Conservation (phyloP, 2,888 invertebrate genomes). For the Allygus modestus region DNA sequence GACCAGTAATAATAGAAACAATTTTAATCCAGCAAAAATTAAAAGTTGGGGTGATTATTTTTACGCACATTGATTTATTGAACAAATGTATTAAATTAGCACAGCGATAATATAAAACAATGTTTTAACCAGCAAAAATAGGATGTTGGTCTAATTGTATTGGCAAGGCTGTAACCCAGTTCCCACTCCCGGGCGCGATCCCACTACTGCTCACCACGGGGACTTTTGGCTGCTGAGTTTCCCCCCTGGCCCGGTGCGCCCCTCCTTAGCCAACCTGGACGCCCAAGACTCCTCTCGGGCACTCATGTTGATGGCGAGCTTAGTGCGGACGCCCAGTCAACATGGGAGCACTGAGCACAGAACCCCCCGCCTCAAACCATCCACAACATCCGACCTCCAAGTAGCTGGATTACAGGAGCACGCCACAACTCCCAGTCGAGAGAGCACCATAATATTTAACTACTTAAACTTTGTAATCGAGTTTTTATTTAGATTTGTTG, state of each 20-base stretch:
- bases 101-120: too few relatives aligned
- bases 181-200: slow-evolving; percentile 82
- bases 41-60: too few relatives aligned
- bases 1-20: too few relatives aligned
- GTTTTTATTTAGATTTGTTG: not conserved
- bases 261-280: slow-evolving; percentile 94
- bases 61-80: too few relatives aligned
- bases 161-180: slow-evolving; percentile 90
- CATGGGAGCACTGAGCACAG: slow-evolving; percentile 83
- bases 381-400: slow-evolving; percentile 79
- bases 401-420: slow-evolving; percentile 98
- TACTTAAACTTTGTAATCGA: not conserved
- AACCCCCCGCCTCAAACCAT: slow-evolving; percentile 94
- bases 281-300: slow-evolving; percentile 88
- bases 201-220: slow-evolving; percentile 86
- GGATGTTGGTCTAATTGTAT: slow-evolving; percentile 82
- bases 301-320: slow-evolving; percentile 98
- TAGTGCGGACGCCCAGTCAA: slow-evolving; percentile 97
- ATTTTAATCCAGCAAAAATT: too few relatives aligned
- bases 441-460: not conserved
- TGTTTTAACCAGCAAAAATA: not conserved
- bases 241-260: slow-evolving; percentile 99
- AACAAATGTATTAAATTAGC: too few relatives aligned
- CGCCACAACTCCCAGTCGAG: slow-evolving; percentile 81
- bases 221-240: slow-evolving; percentile 99